Evolutionary conservation across 2,888 invertebrate species (phyloP), one percentile per base, ranked within the genome.

Genomic region (Bombylius discolor): DNA sequence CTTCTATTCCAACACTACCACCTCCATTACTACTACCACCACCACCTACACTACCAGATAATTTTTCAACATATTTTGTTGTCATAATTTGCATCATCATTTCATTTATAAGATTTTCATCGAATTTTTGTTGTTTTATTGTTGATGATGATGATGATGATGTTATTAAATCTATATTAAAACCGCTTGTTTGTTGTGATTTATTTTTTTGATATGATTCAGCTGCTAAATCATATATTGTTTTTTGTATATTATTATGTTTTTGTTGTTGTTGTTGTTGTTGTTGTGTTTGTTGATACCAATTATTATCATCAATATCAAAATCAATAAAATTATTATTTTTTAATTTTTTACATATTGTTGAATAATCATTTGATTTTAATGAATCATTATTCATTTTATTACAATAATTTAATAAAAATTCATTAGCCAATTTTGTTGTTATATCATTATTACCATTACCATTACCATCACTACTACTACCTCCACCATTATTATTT

Each of bases 281-380:
- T 47, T 59, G 56, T n/a, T 57, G 56, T n/a, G 50, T 48, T 5
- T 59, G 54, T 49, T 52, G 52, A 44, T 62, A 63, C 64, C 64
- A 65, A 58, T 64, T 63, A 39, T 58, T 59, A 56, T 66, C 66
- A 47, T 66, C 66, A 50, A 66, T 57, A 54, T 66, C 64, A 47
- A 61, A 62, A 58, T 66, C 64, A 45, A 61, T 52, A 44, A 64
- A 58, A 23, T 23, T 23, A 23, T 23, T 23, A 31, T 52, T 56
- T 56, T 62, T 62, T 3, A 55, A 45, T 53, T 63, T 62, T 49
- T 63, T 65, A 31, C 59, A 60, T 5, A 51, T 57, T 47, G 56
- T 53, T 23, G 23, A 3, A 23, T 23, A 23, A 2, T 23, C 23
- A 23, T 23, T 23, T 33, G 58, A 56, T 47, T 49, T 48, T 48